phyloP scores from a whole-genome alignment of 2,113 vertebrate species.

The Leucopternis melanops region DNA sequence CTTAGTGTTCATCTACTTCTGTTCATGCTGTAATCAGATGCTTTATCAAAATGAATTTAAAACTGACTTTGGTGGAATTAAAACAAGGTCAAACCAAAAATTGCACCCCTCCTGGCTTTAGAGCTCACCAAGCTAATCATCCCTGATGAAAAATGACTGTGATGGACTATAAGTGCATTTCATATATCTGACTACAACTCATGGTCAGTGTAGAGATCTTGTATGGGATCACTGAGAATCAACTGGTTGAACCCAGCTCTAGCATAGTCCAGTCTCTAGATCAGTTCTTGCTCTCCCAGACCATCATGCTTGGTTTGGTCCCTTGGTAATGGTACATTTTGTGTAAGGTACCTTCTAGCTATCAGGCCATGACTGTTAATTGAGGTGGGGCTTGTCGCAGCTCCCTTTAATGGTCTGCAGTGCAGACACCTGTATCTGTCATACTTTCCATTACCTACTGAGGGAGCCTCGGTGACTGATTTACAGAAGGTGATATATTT shows the following conservation, averaged over 20 bases:
- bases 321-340: neutral
- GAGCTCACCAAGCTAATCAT: neutral
- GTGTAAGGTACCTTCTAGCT: neutral
- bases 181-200: neutral
- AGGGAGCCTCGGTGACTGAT: neutral
- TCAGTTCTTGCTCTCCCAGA: neutral
- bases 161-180: neutral
- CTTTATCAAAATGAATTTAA: neutral
- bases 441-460: neutral
- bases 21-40: neutral
- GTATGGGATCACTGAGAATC: neutral
- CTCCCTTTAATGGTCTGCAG: neutral
- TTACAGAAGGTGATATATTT: neutral
- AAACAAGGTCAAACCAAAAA: neutral
- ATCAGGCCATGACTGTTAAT: rapidly evolving
- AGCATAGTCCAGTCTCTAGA: neutral
- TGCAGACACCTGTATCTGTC: neutral
- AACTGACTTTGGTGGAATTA: neutral
- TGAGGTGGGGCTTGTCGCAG: neutral
- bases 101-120: rapidly evolving
- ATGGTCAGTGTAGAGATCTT: neutral
- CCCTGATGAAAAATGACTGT: neutral
- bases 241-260: neutral
- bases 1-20: neutral
- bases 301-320: neutral